Evolutionary conservation across 2,113 vertebrate species (phyloP), one percentile per base, ranked within the genome.

Genomic region (Poeciliopsis retropinna): DNA sequence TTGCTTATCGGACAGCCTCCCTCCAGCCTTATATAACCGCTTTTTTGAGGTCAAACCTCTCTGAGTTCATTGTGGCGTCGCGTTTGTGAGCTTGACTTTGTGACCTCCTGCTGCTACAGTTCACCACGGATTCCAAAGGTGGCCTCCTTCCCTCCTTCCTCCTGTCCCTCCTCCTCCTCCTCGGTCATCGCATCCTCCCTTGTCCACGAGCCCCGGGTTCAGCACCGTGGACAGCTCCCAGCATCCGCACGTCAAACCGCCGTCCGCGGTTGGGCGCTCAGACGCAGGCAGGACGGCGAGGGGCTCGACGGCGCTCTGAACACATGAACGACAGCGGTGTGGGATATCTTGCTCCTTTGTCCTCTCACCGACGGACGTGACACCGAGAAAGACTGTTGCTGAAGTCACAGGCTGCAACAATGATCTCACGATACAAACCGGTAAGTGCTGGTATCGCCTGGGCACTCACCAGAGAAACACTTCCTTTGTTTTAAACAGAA

Each of bases 141-240:
- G 76, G 76, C 63, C 72, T 31, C 61, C 39, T 15, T 41, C 13
- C 39, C 14, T 47, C 44, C 44, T 47, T 47, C 37, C 47, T 62
- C 62, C 10, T 12, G 41, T 19, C 60, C 34, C 13, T 57, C 19
- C 32, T 60, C 44, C 62, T 68, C 30, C 57, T 68, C 64, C 57
- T 70, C 73, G 37, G 67, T 37, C 28, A 69, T 30, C 47, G 0
- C 37, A 54, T 32, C 71, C 66, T 51, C 2, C 30, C 30, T 31
- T 4, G 30, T 68, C 63, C 73, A 27, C 25, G 11, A 67, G 60
- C 9, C 75, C 79, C 75, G 34, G 63, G 83, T 92, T 94, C 93
- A 95, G 94, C 86, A 95, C 95, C 93, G 78, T 64, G 95, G 93
- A 86, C 81, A 95, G 94, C 90, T 91, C 93, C 85, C 39, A 9